These are phyloP conservation scores for Diaphora mendica DNA, from an alignment of 2,888 invertebrate species.

Conservation along the genomic window DNA sequence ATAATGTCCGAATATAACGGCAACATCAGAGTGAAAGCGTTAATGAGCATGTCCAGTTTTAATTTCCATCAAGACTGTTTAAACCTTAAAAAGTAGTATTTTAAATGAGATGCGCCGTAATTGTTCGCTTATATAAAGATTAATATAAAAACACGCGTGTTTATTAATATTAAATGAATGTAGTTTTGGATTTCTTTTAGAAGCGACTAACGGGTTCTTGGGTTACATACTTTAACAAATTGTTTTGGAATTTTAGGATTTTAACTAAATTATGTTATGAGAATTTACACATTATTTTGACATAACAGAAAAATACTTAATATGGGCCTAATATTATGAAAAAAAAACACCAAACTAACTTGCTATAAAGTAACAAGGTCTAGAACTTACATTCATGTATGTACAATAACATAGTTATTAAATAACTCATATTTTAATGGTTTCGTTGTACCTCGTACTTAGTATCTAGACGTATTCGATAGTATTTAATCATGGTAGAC, in stretches of 20 bases:
- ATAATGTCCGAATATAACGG: conserved; percentile 75
- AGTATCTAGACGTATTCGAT: background rate
- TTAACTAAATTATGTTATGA: background rate
- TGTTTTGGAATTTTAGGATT: background rate
- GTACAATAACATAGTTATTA: background rate
- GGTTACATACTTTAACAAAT: background rate
- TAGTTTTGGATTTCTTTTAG: background rate
- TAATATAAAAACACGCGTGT: background rate
- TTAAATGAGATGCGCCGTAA: conserved; percentile 32
- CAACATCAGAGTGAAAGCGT: conserved; percentile 77
- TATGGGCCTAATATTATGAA: background rate
- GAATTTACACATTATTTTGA: background rate
- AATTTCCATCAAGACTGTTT: conserved; percentile 72
- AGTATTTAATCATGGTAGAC: background rate
- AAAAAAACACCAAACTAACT: too few species aligned
- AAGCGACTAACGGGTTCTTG: background rate
- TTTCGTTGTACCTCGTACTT: background rate
- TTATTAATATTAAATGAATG: background rate
- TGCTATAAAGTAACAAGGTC: background rate
- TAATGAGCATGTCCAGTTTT: conserved; percentile 78
- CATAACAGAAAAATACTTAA: background rate
- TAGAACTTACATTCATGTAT: background rate
- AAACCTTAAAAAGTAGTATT: conserved; percentile 46
- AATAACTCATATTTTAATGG: background rate
- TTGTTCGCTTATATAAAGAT: conserved; percentile 5